Base-by-base conservation (phyloP, 2,113 vertebrate genomes). In the Corythornis cristatus region DNA sequence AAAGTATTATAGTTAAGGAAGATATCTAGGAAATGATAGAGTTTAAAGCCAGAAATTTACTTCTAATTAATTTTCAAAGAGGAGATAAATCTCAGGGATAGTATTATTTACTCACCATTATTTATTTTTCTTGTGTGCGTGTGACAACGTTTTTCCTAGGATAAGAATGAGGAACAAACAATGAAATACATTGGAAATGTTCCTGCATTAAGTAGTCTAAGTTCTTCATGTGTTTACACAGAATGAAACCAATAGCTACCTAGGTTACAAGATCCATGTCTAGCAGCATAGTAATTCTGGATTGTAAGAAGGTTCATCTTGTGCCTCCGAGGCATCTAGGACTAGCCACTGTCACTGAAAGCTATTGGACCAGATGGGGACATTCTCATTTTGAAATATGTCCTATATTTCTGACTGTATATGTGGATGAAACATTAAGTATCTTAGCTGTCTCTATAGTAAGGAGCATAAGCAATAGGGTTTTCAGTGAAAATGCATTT, bases 341-440 rank as follows among this genome's bases (percentile, higher is more conserved):
- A 16, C 18, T 25, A 18, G 33, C 21, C 33, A 35, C 50, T 33
- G 31, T 46, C 37, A 73, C 10, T 26, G 23, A 45, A 91, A 65
- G 9, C 61, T 67, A 2, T 33, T 50, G 43, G 33, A 51, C 37
- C 33, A 58, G 21, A 29, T 51, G 15, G 22, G 29, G 19, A 20
- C 19, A 58, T 8, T 31, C 20, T 46, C 3, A 71, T 43, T 77
- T 68, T 58, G 35, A 81, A 82, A 35, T 35, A 37, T 11, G 53
- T 77, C 25, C 0, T 57, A 7, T 62, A 77, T 62, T 67, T 25
- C 17, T 17, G 6, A 6, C 35, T 35, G 6, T 31, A 5, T 35
- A 4, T 51, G 2, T 51, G n/a, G 29, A 17, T 0, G 0, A 31
- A 88, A 72, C 60, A 15, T 7, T 20, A n/a, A 53, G 3, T 46